phyloP scores from a whole-genome alignment of 2,888 invertebrate genomes.

The Drosophila melanosoma region DNA sequence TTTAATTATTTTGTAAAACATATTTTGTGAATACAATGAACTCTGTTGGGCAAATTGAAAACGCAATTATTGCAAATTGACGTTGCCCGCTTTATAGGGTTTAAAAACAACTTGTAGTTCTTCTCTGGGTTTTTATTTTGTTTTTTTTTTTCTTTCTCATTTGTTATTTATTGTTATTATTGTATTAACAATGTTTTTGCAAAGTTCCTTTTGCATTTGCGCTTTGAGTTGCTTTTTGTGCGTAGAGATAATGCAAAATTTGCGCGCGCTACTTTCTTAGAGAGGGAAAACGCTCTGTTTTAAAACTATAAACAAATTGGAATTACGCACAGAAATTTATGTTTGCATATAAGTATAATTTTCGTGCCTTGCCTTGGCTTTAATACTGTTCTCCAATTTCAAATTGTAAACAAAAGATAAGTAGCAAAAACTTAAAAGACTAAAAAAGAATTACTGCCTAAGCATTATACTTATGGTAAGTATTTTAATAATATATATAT shows the following conservation, averaged over 20 bases:
- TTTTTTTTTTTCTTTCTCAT: constrained; percentile 15
- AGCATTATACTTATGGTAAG: constrained; percentile 38
- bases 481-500: constrained; percentile 21
- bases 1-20: constrained; percentile 19
- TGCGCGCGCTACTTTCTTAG: constrained; percentile 34
- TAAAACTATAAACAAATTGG: constrained; percentile 67
- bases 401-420: constrained; percentile 69
- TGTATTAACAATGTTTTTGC: constrained; percentile 36
- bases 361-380: constrained; percentile 66
- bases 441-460: constrained; percentile 48
- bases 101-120: constrained; percentile 70
- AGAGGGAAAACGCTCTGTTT: constrained; percentile 17
- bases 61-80: constrained; percentile 37
- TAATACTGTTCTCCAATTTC: constrained; percentile 78
- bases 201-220: constrained; percentile 40
- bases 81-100: constrained; percentile 41
- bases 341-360: constrained; percentile 55
- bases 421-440: constrained; percentile 66
- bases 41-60: constrained; percentile 25
- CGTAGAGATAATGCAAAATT: constrained; percentile 21
- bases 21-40: constrained; percentile 15
- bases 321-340: constrained; percentile 65
- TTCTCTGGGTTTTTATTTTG: constrained; percentile 14
- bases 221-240: constrained; percentile 41
- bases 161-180: constrained; percentile 33